phyloP scores from a whole-genome alignment of 2,113 vertebrate species.

The Hemiscyllium ocellatum region DNA sequence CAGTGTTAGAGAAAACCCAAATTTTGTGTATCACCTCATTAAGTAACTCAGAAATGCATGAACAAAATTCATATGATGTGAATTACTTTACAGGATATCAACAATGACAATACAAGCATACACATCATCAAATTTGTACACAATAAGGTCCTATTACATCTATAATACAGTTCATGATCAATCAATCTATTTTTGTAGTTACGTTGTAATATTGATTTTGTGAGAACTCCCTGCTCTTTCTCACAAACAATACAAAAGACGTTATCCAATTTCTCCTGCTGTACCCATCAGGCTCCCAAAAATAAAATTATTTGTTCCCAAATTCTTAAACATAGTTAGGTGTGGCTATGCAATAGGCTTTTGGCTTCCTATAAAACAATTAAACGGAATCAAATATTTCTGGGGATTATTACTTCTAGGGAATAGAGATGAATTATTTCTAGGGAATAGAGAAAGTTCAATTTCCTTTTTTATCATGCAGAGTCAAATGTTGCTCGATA shows the following conservation, averaged over 20 bases:
- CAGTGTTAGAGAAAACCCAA: background rate
- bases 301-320: background rate
- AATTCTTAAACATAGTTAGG: background rate
- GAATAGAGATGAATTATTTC: background rate
- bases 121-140: background rate
- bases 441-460: background rate
- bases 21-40: background rate
- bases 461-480: background rate
- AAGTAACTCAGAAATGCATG: background rate
- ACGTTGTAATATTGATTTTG: background rate
- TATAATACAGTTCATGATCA: background rate
- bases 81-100: background rate
- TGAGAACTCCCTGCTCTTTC: background rate
- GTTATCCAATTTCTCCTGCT: background rate
- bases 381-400: background rate
- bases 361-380: background rate
- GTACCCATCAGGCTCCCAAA: background rate
- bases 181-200: background rate
- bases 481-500: background rate
- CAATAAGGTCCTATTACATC: background rate
- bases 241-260: background rate
- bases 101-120: background rate
- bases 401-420: background rate
- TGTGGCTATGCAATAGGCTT: background rate
- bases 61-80: background rate